A percentile compares a stretch with the other conserved stretches of the same genome.
Conservation (phyloP, 53 echinoderm and acorn worm species). For the Patiria pectinifera region DNA sequence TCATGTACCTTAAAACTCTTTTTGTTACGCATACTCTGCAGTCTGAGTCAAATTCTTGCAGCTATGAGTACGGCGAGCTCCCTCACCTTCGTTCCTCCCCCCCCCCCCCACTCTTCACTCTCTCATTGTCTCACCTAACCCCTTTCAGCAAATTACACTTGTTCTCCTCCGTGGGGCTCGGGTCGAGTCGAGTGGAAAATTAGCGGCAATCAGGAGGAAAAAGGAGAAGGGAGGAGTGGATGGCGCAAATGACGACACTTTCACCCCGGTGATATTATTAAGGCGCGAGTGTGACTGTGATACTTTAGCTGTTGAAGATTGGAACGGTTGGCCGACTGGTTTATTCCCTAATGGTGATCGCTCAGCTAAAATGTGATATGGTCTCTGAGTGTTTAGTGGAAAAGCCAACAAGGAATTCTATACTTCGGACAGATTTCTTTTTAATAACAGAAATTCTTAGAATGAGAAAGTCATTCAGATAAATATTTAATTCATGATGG, state of each 20-base stretch:
- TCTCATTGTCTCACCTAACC: constrained; percentile 33
- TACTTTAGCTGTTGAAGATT: not conserved
- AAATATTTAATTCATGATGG: no score
- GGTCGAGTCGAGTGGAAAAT: constrained; percentile 61
- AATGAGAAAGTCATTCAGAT: no score
- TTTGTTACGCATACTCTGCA: not conserved
- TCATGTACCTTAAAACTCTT: no score
- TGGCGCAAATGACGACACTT: not conserved
- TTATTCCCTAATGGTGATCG: not conserved
- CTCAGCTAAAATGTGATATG: not conserved
- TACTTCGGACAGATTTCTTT: no score
- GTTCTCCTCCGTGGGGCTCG: not conserved
- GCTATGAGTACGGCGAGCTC: constrained; percentile 1
- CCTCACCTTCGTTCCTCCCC: not conserved
- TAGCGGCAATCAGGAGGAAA: not conserved
- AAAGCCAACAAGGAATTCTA: no score
- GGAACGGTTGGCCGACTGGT: not conserved
- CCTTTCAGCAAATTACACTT: constrained; percentile 59
- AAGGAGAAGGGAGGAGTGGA: constrained; percentile 1
- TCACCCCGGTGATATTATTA: not conserved
- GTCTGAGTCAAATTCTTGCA: not conserved
- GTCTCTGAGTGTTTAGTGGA: not conserved
- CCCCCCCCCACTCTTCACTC: not conserved
- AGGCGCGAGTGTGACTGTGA: not conserved
- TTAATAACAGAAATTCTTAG: no score